These are phyloP conservation scores for Litoditis marina DNA, from an alignment of 2,888 invertebrate species.

Conservation along the genomic window DNA sequence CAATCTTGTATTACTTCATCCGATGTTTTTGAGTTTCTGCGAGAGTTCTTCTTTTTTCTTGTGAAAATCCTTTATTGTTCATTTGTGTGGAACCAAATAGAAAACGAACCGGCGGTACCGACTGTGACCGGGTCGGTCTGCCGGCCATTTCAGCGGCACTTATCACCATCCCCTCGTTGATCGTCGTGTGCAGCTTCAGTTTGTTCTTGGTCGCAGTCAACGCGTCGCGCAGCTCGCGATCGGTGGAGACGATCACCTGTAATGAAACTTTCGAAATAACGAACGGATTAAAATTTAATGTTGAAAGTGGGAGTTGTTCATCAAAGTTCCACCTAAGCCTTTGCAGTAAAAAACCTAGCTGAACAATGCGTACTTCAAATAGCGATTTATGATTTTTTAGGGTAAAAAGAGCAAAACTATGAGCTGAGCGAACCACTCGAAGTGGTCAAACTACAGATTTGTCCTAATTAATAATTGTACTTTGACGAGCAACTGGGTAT, in stretches of 20 bases:
- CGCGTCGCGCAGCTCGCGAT: conserved; percentile 51
- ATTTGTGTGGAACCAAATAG: conserved; percentile 7
- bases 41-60: not conserved
- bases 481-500: no score
- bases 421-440: no score
- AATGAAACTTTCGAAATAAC: no score
- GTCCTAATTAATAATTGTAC: no score
- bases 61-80: not conserved
- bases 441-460: no score
- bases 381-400: no score
- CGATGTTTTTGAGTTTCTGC: not conserved
- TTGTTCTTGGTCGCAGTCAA: conserved; percentile 46
- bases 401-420: no score
- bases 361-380: no score
- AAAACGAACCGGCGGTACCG: conserved; percentile 53
- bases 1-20: not conserved
- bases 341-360: no score
- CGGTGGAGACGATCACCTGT: conserved; percentile 46
- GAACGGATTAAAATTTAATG: no score
- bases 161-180: conserved; percentile 45
- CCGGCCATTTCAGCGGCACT: conserved; percentile 55
- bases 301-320: no score
- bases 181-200: conserved; percentile 49
- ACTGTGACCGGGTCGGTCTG: conserved; percentile 48
- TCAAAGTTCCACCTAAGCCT: no score